These are phyloP conservation scores for Ericerus pela DNA, from an alignment of 1,140 invertebrate genomes.

Conservation along the genomic window DNA sequence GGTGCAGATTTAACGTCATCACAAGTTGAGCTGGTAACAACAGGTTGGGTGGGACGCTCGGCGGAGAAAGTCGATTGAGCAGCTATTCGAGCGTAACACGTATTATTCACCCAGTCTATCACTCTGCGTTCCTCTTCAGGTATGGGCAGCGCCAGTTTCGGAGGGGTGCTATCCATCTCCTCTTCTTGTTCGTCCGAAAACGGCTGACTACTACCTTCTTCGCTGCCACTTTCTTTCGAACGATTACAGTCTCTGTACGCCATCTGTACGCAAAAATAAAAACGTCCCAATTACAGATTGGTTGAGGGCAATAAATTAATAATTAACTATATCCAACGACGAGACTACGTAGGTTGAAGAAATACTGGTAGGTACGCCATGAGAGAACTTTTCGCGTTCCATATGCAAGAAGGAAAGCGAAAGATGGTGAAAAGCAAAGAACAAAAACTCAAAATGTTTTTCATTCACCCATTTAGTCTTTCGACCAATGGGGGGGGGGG, in stretches of 20 bases:
- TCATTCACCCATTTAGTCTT: too few species aligned
- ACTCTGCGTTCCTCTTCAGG: constrained; percentile 1
- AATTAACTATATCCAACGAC: too few species aligned
- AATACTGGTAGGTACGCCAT: too few species aligned
- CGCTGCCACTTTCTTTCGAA: constrained; percentile 3
- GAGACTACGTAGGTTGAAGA: too few species aligned
- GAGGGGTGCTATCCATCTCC: not conserved
- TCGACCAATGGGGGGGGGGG: too few species aligned
- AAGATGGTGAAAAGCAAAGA: too few species aligned
- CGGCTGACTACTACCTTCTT: not conserved
- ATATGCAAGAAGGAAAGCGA: too few species aligned
- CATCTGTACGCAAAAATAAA: not conserved
- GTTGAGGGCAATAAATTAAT: too few species aligned
- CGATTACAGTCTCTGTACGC: not conserved
- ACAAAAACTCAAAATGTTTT: too few species aligned
- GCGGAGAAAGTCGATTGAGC: not conserved
- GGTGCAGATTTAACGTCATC: not conserved
- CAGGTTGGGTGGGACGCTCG: constrained; percentile 1
- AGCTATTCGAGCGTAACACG: not conserved
- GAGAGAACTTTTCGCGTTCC: too few species aligned
- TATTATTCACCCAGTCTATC: constrained; percentile 1
- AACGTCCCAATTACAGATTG: too few species aligned
- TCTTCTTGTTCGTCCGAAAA: not conserved
- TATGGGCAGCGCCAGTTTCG: not conserved
- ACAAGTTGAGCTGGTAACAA: constrained; percentile 10